These are phyloP conservation scores for Limonius californicus DNA, from an alignment of 1,140 invertebrate genomes.

Conservation along the genomic window DNA sequence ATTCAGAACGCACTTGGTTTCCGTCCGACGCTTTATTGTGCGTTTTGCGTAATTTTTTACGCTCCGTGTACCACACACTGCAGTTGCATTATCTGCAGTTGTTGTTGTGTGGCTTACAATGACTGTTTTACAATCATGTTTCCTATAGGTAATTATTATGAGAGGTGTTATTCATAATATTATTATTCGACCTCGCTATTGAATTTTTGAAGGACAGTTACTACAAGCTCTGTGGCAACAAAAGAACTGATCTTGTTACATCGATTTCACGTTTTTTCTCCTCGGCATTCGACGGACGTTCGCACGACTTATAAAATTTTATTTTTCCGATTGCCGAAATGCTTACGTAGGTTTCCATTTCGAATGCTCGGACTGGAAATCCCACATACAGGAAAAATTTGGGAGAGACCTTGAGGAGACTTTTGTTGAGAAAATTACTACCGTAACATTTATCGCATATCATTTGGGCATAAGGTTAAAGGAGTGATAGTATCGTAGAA, in stretches of 20 bases:
- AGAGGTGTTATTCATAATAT: conserved; percentile 10
- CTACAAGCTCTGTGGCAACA: conserved; percentile 2
- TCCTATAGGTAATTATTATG: conserved; percentile 3
- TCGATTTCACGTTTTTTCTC: not conserved
- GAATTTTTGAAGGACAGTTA: conserved; percentile 15
- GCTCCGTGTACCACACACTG: not conserved
- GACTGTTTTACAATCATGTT: not conserved
- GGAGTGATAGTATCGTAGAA: no score
- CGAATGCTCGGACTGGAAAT: no score
- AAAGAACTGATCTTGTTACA: not conserved
- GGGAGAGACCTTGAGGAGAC: no score
- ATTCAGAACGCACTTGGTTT: not conserved
- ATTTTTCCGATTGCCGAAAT: no score
- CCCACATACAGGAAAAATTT: no score
- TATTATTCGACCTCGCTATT: conserved; percentile 15
- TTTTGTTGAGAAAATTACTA: no score
- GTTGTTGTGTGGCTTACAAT: not conserved
- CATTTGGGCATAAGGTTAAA: no score
- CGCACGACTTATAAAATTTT: no score
- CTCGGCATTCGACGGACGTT: no score
- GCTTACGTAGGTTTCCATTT: no score
- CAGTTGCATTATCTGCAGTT: not conserved
- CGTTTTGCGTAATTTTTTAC: not conserved
- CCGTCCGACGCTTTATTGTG: not conserved
- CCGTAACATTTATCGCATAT: no score